phyloP scores from a whole-genome alignment of 2,113 vertebrate genomes.

The Recurvirostra avosetta region DNA sequence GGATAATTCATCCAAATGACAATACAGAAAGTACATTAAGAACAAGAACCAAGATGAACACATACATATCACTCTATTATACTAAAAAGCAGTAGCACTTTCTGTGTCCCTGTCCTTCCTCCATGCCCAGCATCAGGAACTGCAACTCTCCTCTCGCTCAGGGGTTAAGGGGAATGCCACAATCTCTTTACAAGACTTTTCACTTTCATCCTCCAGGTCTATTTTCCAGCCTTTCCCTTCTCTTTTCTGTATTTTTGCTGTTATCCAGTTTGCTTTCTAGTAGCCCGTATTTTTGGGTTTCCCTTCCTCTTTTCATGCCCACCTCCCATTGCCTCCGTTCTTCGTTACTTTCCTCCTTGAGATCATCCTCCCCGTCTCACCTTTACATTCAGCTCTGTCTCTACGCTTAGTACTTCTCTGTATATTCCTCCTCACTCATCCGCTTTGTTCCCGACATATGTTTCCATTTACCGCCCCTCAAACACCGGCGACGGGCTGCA shows the following conservation, averaged over 20 bases:
- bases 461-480: background rate
- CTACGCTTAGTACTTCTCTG: background rate
- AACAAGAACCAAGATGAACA: background rate
- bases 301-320: no score
- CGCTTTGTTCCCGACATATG: background rate
- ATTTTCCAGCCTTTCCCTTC: background rate
- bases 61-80: fast-evolving
- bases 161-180: background rate
- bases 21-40: background rate
- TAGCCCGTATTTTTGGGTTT: background rate
- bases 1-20: background rate
- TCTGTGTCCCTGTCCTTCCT: background rate
- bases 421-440: background rate
- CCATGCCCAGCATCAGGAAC: background rate
- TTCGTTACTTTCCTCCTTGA: background rate
- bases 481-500: background rate
- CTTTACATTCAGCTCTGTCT: background rate
- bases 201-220: background rate
- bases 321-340: background rate
- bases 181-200: background rate
- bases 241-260: background rate
- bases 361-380: background rate
- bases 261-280: background rate
- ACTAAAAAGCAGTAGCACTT: background rate
- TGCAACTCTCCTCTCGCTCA: background rate